Percentiles rank a stretch among this genome's conserved stretches.
Evolutionary conservation across 2,797 vertebrate genomes (phyloP).

Genomic region (Pagetopsis macropterus): DNA sequence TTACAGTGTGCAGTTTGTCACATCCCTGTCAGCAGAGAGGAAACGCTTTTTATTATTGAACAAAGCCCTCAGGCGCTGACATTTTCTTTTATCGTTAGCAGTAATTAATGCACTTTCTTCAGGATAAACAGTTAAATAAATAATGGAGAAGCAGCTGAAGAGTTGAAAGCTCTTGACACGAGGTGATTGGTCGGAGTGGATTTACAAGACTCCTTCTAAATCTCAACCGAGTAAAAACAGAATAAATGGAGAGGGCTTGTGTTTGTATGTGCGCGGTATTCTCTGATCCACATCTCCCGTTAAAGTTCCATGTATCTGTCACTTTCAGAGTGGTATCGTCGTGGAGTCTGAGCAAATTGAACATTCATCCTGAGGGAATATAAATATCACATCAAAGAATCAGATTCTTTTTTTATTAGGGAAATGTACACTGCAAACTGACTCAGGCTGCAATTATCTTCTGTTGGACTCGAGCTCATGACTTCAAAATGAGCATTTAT

Average conservation of each 20-base stretch:
- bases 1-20: conserved; percentile 51
- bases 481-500: conserved; percentile 63
- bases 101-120: conserved; percentile 78
- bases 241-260: not conserved
- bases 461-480: conserved; percentile 42
- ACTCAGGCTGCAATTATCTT: conserved; percentile 51
- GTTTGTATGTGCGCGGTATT: conserved; percentile 19
- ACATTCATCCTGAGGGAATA: conserved; percentile 59
- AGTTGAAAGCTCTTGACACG: conserved; percentile 44
- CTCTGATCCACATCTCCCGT: conserved; percentile 36
- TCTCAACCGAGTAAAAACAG: conserved; percentile 23
- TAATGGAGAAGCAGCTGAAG: conserved; percentile 38
- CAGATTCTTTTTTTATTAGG: conserved; percentile 54
- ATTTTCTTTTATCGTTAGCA: conserved; percentile 52
- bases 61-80: conserved; percentile 43
- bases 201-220: conserved; percentile 55
- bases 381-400: conserved; percentile 70
- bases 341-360: conserved; percentile 59
- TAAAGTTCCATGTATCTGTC: conserved; percentile 70
- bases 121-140: conserved; percentile 71
- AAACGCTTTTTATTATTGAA: conserved; percentile 75
- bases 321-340: conserved; percentile 45
- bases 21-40: conserved; percentile 53
- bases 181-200: conserved; percentile 56
- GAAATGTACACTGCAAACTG: conserved; percentile 54